Conservation (phyloP, 2,888 invertebrate species). For the Lysandra coridon region DNA sequence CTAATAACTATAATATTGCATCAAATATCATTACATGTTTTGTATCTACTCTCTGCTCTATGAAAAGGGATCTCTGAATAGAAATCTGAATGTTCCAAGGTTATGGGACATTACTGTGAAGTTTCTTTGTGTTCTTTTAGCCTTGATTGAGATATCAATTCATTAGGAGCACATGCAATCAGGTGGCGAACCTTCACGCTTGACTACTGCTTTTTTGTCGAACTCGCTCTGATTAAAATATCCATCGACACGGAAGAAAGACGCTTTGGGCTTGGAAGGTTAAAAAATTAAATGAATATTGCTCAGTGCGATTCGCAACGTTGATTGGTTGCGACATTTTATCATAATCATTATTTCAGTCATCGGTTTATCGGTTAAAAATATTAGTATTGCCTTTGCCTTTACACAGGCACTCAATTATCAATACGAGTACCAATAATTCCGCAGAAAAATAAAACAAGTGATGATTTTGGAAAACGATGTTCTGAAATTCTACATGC, state of each 20-base stretch:
- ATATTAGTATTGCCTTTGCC: too few relatives aligned
- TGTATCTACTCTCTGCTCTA: neutral
- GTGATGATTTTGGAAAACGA: too few relatives aligned
- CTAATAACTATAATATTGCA: too few relatives aligned
- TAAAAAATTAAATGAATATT: neutral
- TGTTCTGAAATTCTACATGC: too few relatives aligned
- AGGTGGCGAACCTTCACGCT: constrained; percentile 23
- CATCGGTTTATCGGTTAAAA: too few relatives aligned
- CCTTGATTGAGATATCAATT: neutral
- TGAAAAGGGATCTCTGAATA: neutral
- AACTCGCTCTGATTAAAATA: constrained; percentile 17
- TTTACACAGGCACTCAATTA: too few relatives aligned
- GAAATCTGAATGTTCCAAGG: neutral
- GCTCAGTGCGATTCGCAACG: neutral
- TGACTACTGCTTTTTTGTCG: neutral
- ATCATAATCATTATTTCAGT: too few relatives aligned
- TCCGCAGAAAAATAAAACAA: too few relatives aligned
- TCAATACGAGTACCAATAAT: too few relatives aligned
- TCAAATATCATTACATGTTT: too few relatives aligned
- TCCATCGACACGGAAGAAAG: constrained; percentile 12
- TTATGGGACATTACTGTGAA: neutral
- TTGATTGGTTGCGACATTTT: neutral
- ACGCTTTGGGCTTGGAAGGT: constrained; percentile 12
- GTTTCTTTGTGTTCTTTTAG: neutral
- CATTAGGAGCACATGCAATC: constrained; percentile 15